Evolutionary conservation across 2,888 invertebrate genomes (phyloP), one percentile per base, ranked within the genome.

Genomic region (Copidosoma aretas): DNA sequence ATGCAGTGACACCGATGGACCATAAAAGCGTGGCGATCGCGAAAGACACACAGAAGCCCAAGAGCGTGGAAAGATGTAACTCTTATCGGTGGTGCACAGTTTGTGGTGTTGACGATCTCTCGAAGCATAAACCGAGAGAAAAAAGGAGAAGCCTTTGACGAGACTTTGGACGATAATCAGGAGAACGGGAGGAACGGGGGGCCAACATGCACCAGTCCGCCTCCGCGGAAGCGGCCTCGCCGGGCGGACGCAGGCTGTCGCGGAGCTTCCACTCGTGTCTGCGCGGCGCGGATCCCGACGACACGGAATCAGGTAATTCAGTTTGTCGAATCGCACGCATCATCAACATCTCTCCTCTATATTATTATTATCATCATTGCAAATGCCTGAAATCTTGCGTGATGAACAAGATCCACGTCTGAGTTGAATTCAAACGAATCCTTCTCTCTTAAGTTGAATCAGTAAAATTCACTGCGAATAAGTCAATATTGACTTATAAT

Each of bases 221-320:
- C 64, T 77, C 82, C 63, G 77, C 81, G 73, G 82, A 83, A 71
- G 80, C 80, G 24, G 77, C 83, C 59, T 83, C 83, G 62, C 82
- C 82, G 39, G 80, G 82, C 41, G 82, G 81, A 68, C 77, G 89
- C 73, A 86, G 90, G 70, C 86, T 89, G 73, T 89, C 89, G 60
- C 86, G 90, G 81, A 89, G 90, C 80, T 90, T 90, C 82, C 90
- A 90, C 84, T 89, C 90, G 71, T 90, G 90, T 78, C 85, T 90
- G 76, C 88, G 90, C 76, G 90, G 90, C 73, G 83, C 83, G 46
- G 83, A 84, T 73, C 80, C 81, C 64, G 83, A 84, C 69, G 83
- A 84, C 63, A 79, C 79, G 43, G 83, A 83, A 82, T 80, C 82
- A 83, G 83, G 83, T 84, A 84, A 58, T n/a, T n/a, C n/a, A n/a